Evolutionary conservation across 2,797 vertebrate species (phyloP), one percentile per base, ranked within the genome.

Genomic region (Mus minutoides): DNA sequence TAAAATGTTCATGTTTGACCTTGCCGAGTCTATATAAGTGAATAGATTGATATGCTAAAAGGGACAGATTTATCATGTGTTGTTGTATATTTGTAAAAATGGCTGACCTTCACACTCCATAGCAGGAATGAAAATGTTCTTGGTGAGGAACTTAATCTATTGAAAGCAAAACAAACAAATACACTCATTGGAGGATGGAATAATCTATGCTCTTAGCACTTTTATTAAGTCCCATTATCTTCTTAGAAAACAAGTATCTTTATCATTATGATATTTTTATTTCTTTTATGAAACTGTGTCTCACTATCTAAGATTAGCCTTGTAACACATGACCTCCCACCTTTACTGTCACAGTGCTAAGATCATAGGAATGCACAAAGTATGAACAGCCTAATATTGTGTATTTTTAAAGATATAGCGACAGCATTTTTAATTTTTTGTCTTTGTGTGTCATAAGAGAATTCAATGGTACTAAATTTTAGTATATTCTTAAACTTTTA

Each of bases 21-120:
- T 88, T 84, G 62, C 1, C 90, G 24, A 71, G 0, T 17, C 10
- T 19, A 37, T 78, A 22, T 24, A 82, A 77, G 22, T 76, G 1
- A 21, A 21, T 91, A 37, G 49, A 78, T 19, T 87, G 31, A 34
- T 93, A 67, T 78, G 22, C 58, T 78, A 64, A 95, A 93, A 94
- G 14, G 0, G 5, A 29, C 54, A 89, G 34, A 80, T 31, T 84
- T 40, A 88, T 56, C 69, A 84, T 62, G 12, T 56, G 2, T 84
- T 75, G 54, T 43, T 78, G 8, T 43, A 67, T 34, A 92, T 93
- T n/a, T 58, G 7, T 78, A 87, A 75, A 88, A 79, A 6, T 79
- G 11, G 46, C 8, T 78, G 83, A 86, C 3, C 40, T 8, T 64
- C n/a, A 49, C 3, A 87, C 40, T 82, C 22, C 29, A 19, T 52